Conservation (phyloP, 2,113 vertebrate genomes). For the Orcinus orca region DNA sequence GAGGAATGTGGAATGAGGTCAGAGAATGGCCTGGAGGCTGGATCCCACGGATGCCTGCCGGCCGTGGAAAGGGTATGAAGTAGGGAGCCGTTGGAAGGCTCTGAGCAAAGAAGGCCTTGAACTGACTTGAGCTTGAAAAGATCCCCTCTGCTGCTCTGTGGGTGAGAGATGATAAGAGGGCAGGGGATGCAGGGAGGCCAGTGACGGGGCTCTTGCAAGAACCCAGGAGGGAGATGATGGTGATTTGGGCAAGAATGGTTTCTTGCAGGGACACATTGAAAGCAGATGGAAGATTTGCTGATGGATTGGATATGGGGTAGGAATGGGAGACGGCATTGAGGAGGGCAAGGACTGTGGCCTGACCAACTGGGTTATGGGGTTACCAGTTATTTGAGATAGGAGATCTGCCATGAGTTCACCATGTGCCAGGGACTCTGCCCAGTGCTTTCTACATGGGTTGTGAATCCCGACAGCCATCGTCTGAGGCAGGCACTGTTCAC, state of each 20-base stretch:
- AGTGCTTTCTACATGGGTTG: rapidly evolving
- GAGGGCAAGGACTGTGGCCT: neutral
- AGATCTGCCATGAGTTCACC: rapidly evolving
- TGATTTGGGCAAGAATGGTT: no score
- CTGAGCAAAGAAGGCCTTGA: neutral
- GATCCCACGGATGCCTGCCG: rapidly evolving
- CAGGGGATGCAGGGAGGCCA: neutral
- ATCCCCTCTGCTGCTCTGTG: neutral
- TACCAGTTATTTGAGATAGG: neutral
- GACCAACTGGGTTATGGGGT: rapidly evolving
- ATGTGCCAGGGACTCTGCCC: rapidly evolving
- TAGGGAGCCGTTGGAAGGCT: neutral
- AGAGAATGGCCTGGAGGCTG: neutral
- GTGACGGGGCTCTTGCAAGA: neutral
- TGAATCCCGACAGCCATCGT: rapidly evolving
- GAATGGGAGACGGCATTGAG: rapidly evolving
- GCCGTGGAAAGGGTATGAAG: neutral
- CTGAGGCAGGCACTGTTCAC: neutral
- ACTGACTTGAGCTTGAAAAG: neutral
- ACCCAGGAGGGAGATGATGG: rapidly evolving
- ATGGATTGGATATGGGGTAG: rapidly evolving
- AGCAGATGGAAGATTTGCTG: neutral
- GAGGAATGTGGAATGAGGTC: neutral
- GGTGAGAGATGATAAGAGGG: rapidly evolving
- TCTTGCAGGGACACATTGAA: rapidly evolving